phyloP scores from a whole-genome alignment of 2,888 invertebrate species.

The Ichneumoninae sp. region DNA sequence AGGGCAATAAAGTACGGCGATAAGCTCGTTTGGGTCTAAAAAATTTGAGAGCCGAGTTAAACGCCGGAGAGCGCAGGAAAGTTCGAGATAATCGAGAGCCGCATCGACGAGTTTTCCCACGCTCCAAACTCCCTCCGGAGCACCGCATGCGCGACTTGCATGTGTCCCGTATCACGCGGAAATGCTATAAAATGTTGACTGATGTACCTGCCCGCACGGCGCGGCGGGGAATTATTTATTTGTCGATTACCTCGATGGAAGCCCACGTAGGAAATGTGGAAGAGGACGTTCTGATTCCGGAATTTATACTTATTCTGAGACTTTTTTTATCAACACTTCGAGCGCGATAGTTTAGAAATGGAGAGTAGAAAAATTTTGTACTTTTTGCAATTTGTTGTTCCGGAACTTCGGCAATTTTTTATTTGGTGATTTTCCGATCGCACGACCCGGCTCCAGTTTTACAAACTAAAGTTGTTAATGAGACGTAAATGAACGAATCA shows the following conservation, averaged over 20 bases:
- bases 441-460: too few relatives aligned
- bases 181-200: conserved; percentile 54
- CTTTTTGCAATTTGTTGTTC: too few relatives aligned
- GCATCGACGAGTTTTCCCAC: conserved; percentile 60
- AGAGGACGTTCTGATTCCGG: background rate
- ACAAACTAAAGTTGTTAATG: too few relatives aligned
- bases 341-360: background rate
- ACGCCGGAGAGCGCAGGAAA: conserved; percentile 19
- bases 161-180: conserved; percentile 36
- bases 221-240: conserved; percentile 2
- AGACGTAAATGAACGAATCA: too few relatives aligned
- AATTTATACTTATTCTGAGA: background rate
- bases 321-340: background rate
- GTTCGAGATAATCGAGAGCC: conserved; percentile 12
- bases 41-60: conserved; percentile 4
- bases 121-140: conserved; percentile 39
- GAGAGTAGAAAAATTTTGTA: too few relatives aligned
- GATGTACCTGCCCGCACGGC: conserved; percentile 3
- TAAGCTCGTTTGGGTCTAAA: background rate
- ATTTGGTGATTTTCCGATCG: too few relatives aligned
- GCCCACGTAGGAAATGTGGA: background rate
- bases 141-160: conserved; percentile 9
- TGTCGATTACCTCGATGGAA: conserved; percentile 1
- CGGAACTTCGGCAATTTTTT: too few relatives aligned
- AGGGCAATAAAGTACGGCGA: too few relatives aligned